These are phyloP conservation scores for Petrosia ficiformis DNA, from an alignment of 37 sponge, comb jelly and placozoan genomes.

Conservation along the genomic window DNA sequence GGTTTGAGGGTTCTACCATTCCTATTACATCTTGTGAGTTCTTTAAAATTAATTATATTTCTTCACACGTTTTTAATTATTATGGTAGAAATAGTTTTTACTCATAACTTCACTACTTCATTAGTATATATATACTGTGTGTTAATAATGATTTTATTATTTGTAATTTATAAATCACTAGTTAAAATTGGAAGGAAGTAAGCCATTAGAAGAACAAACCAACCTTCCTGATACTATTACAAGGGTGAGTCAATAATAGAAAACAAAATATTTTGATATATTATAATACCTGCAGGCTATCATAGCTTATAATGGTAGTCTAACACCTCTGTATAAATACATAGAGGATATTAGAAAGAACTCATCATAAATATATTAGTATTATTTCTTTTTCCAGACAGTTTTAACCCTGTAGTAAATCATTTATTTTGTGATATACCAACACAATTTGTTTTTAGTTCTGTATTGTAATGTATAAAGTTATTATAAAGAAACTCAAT, in stretches of 20 bases:
- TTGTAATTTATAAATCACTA: neutral
- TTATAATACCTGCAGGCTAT: conserved; percentile 55
- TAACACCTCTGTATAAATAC: conserved; percentile 73
- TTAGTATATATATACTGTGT: neutral
- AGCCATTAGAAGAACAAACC: conserved; percentile 14
- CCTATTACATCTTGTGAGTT: conserved; percentile 73
- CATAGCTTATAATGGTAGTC: conserved; percentile 50
- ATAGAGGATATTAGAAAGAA: conserved; percentile 52
- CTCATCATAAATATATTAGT: neutral
- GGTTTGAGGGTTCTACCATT: conserved; percentile 67
- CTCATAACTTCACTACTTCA: neutral
- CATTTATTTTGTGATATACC: too few relatives aligned
- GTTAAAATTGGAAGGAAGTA: conserved; percentile 38
- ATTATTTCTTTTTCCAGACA: too few relatives aligned
- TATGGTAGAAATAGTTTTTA: too few relatives aligned
- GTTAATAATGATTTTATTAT: neutral
- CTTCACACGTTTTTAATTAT: neutral
- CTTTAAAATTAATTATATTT: neutral
- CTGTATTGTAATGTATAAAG: too few relatives aligned
- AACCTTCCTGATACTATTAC: conserved; percentile 30
- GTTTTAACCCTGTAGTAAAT: too few relatives aligned
- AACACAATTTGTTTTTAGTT: too few relatives aligned
- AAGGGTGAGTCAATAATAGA: conserved; percentile 23
- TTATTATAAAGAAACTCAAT: too few relatives aligned
- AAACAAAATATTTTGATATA: neutral